Evolutionary conservation across 2,888 invertebrate species (phyloP).

Genomic region (Lomographa bimaculata): DNA sequence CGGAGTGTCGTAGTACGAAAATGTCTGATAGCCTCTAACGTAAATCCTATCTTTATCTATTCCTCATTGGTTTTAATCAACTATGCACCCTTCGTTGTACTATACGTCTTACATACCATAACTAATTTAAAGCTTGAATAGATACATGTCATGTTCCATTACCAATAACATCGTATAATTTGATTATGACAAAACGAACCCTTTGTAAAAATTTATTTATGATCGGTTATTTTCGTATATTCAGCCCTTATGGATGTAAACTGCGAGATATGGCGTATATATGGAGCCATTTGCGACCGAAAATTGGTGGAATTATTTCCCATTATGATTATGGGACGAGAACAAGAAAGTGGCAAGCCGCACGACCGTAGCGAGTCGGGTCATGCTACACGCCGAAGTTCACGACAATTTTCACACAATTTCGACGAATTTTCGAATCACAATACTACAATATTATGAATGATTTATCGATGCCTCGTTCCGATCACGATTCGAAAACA

Average conservation of each 20-base stretch:
- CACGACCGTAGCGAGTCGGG: slow-evolving; percentile 49
- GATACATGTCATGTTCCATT: too few species aligned
- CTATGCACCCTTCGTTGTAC: too few species aligned
- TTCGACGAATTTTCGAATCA: slow-evolving; percentile 45
- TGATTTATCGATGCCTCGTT: slow-evolving; percentile 24
- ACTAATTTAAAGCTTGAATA: too few species aligned
- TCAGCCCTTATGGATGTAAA: slow-evolving; percentile 47
- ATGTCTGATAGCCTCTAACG: too few species aligned
- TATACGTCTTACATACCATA: too few species aligned
- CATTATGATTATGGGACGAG: slow-evolving; percentile 66
- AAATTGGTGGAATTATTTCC: slow-evolving; percentile 72
- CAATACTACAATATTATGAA: slow-evolving; percentile 20
- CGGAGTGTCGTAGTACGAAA: too few species aligned
- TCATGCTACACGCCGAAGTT: slow-evolving; percentile 50
- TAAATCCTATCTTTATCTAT: too few species aligned
- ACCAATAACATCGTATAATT: too few species aligned
- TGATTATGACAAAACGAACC: too few species aligned
- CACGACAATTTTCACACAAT: slow-evolving; percentile 62
- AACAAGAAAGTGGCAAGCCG: slow-evolving; percentile 59
- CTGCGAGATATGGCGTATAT: slow-evolving; percentile 60
- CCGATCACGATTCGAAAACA: slow-evolving; percentile 24
- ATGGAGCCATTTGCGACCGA: slow-evolving; percentile 57
- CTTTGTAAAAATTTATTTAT: too few species aligned
- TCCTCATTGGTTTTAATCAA: too few species aligned
- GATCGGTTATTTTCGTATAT: slow-evolving; percentile 55